A percentile compares a stretch with the other conserved stretches of the same genome.
phyloP scores from a whole-genome alignment of 2,113 vertebrate genomes.

The Chaetodon trifascialis region DNA sequence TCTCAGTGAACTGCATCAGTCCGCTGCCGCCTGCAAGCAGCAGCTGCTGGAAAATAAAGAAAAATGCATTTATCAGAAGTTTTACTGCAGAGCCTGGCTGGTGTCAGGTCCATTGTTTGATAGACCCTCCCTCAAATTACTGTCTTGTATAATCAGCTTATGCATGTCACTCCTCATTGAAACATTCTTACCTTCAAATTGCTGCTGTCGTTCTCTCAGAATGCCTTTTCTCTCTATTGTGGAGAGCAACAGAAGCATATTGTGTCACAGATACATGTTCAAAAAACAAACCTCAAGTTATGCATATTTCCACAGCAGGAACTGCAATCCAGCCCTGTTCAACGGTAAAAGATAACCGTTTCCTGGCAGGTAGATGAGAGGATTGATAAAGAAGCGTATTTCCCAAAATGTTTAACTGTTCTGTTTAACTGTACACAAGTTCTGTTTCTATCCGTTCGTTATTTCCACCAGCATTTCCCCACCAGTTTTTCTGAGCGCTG shows the following conservation, averaged over 20 bases:
- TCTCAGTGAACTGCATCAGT: conserved; percentile 58
- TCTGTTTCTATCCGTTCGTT: no score
- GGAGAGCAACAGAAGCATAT: neutral
- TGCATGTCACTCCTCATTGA: neutral
- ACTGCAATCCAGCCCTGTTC: no score
- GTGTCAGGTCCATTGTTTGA: neutral
- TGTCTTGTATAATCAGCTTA: neutral
- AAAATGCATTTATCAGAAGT: conserved; percentile 23
- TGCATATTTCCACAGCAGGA: no score
- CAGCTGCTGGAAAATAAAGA: conserved; percentile 35
- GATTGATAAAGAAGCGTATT: no score
- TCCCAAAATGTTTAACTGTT: neutral
- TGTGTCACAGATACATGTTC: no score
- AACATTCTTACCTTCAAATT: neutral
- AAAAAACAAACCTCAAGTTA: no score
- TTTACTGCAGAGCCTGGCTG: neutral
- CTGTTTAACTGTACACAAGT: no score
- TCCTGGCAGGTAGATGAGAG: no score
- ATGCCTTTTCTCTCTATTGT: neutral
- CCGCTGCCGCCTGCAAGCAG: conserved; percentile 52
- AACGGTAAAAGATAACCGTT: no score
- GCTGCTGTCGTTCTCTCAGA: neutral
- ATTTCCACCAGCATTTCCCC: no score
- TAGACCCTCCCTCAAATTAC: neutral
- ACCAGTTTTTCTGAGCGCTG: no score